These are phyloP conservation scores for Drosophila auraria DNA, from an alignment of 1,140 invertebrate species.

Conservation along the genomic window DNA sequence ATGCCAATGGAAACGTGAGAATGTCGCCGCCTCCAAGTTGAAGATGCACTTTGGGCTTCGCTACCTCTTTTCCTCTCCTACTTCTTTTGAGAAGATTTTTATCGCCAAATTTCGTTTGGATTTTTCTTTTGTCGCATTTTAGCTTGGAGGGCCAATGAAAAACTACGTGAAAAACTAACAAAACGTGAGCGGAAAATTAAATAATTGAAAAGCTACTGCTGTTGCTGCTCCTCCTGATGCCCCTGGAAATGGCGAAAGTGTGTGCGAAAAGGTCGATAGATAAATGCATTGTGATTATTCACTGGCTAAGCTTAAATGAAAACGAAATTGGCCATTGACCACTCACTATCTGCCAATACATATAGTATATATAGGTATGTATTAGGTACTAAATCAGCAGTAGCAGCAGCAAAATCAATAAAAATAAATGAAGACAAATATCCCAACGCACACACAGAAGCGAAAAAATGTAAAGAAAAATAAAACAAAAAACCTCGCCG, in stretches of 20 bases:
- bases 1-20: constrained; percentile 83
- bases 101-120: constrained; percentile 63
- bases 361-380: constrained; percentile 6
- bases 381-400: constrained; percentile 57
- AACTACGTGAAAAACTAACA: constrained; percentile 51
- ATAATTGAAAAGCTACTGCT: constrained; percentile 74
- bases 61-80: background rate
- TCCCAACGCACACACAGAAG: constrained; percentile 45
- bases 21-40: constrained; percentile 67
- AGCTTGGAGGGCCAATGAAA: constrained; percentile 51
- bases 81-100: constrained; percentile 59
- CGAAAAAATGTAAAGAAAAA: background rate
- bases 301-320: constrained; percentile 77
- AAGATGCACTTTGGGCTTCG: constrained; percentile 71
- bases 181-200: constrained; percentile 83
- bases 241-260: constrained; percentile 37
- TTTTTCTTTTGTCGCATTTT: constrained; percentile 65
- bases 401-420: constrained; percentile 68
- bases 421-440: constrained; percentile 81
- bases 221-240: background rate
- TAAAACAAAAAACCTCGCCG: constrained; percentile 26
- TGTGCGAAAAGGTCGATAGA: constrained; percentile 63
- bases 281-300: constrained; percentile 82
- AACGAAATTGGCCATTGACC: constrained; percentile 77
- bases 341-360: constrained; percentile 25